Base-by-base conservation (phyloP, 2,888 invertebrate genomes). In the Coelopa pilipes region DNA sequence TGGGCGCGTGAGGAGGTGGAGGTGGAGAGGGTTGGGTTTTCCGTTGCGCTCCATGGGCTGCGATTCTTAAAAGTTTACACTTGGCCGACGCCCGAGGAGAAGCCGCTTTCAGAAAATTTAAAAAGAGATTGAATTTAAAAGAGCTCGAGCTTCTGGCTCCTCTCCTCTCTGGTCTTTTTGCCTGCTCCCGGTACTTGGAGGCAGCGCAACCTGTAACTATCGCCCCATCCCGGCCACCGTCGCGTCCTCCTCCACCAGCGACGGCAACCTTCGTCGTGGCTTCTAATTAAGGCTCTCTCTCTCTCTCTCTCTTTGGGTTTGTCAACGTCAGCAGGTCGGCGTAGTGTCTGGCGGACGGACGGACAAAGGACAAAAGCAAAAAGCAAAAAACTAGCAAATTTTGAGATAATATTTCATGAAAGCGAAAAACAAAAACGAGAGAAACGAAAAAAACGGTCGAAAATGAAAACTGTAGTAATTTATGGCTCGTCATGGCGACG, bases 1-100 rank as follows among this genome's bases (percentile, higher is more conserved):
- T 49, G 10, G 15, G 50, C n/a, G 49, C 12, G 49, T 47, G 19
- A 47, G 19, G n/a, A 7, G 65, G 45, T 15, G 21, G 45, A 12
- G 12, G 65, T 12, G 15, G n/a, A 12, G 65, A 19, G 5, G 34
- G 62, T n/a, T 13, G 34, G 13, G 45, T 62, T 15, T 19, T 24
- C n/a, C 49, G 49, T 46, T 19, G 12, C 7, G 62, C 62, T 34
- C 1, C 68, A 53, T 67, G 15, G 15, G 34, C 17, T 63, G 50
- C 50, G 63, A 53, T 70, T 70, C 62, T 62, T 63, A 19, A n/a
- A 49, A 53, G 63, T 70, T 70, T 53, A 50, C 70, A 70, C 63
- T 49, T 50, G 70, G 63, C 19, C 62, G 53, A 53, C 19, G 62
- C 11, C n/a, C n/a, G 45, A 50, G 50, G 59, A 62, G 70, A 17